These are phyloP conservation scores for Galerucella calmariensis DNA, from an alignment of 2,888 invertebrate species.

Conservation along the genomic window DNA sequence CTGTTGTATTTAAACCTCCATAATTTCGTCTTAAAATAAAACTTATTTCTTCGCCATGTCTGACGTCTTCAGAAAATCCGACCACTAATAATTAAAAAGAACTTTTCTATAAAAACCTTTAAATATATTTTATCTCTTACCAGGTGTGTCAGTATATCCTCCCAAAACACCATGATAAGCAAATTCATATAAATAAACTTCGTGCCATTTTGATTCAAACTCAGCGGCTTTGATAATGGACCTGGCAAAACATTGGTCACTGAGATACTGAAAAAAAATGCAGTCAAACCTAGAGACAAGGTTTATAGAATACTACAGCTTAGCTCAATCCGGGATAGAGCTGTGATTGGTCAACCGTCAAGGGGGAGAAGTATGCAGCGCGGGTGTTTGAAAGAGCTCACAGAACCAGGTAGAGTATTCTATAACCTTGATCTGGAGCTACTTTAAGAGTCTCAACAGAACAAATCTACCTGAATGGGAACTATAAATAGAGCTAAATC, in stretches of 20 bases:
- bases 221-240: slow-evolving; percentile 48
- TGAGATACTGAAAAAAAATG: slow-evolving; percentile 45
- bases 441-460: too few species aligned
- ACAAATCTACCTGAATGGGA: too few species aligned
- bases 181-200: slow-evolving; percentile 50
- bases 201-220: slow-evolving; percentile 43
- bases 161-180: slow-evolving; percentile 47
- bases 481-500: too few species aligned
- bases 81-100: slow-evolving; percentile 15
- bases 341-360: too few species aligned
- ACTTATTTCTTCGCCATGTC: slow-evolving; percentile 48
- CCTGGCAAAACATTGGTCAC: slow-evolving; percentile 47
- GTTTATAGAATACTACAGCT: too few species aligned
- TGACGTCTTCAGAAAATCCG: slow-evolving; percentile 45
- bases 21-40: slow-evolving; percentile 46
- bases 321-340: too few species aligned
- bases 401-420: too few species aligned
- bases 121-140: slow-evolving; percentile 31
- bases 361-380: too few species aligned
- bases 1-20: slow-evolving; percentile 42
- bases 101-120: neutral
- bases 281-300: neutral
- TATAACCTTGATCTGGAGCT: too few species aligned
- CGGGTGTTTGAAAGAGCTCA: too few species aligned
- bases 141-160: slow-evolving; percentile 45